Conservation (phyloP, 2,888 invertebrate genomes). For the Ariolimax columbianus region DNA sequence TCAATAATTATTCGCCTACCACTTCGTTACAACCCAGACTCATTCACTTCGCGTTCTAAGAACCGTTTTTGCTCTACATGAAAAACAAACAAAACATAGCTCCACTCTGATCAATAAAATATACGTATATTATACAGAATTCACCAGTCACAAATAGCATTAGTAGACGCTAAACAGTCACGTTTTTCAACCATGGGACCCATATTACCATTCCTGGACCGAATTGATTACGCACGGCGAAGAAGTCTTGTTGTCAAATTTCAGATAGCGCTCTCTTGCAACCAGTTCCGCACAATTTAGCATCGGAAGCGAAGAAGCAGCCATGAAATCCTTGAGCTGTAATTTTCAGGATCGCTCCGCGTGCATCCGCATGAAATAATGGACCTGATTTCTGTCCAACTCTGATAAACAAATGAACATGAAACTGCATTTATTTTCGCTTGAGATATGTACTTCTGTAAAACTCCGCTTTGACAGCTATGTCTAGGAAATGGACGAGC, state of each 20-base stretch:
- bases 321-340: constrained; percentile 34
- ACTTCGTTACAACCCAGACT: not conserved
- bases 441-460: not conserved
- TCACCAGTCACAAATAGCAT: not conserved
- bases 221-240: not conserved
- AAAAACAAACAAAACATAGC: too few relatives aligned
- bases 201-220: not conserved
- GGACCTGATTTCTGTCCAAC: constrained; percentile 4
- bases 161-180: not conserved
- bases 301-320: constrained; percentile 27
- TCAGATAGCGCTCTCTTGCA: constrained; percentile 17
- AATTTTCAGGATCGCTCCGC: constrained; percentile 25
- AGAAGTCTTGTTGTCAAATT: too few relatives aligned
- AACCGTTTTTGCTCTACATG: too few relatives aligned
- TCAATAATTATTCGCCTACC: too few relatives aligned
- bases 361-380: constrained; percentile 21
- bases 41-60: not conserved
- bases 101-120: not conserved
- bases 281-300: constrained; percentile 30
- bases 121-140: not conserved
- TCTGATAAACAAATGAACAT: constrained; percentile 36
- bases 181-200: not conserved
- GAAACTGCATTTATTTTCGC: constrained; percentile 8
- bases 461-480: not conserved
- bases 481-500: not conserved